These are phyloP conservation scores for Dasyprocta punctata DNA, from an alignment of 2,113 vertebrate species.

Conservation along the genomic window DNA sequence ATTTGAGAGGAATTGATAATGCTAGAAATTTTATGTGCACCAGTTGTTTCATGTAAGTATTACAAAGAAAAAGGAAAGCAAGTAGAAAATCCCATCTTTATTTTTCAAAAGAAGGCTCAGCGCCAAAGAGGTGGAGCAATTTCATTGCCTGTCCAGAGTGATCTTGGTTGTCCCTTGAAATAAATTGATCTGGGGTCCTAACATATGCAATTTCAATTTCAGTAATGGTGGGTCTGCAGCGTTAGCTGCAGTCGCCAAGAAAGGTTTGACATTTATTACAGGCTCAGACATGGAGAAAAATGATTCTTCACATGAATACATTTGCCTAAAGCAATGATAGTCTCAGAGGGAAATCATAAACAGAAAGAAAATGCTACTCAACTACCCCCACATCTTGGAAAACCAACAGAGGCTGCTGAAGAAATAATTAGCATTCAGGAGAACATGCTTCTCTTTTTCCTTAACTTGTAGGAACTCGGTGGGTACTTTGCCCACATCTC, in stretches of 20 bases:
- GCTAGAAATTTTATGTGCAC: background rate
- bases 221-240: constrained; percentile 49
- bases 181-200: constrained; percentile 60
- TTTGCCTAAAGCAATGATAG: constrained; percentile 72
- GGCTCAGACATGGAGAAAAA: constrained; percentile 67
- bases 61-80: background rate
- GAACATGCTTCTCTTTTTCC: background rate
- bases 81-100: background rate
- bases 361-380: constrained; percentile 67
- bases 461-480: background rate
- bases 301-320: constrained; percentile 73
- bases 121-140: background rate
- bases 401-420: background rate
- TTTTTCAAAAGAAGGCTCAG: constrained; percentile 52
- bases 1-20: constrained; percentile 18
- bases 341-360: constrained; percentile 67
- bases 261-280: constrained; percentile 72
- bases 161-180: constrained; percentile 60
- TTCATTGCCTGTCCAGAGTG: constrained; percentile 27
- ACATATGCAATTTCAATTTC: constrained; percentile 70
- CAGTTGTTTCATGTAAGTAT: background rate
- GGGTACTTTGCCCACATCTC: background rate
- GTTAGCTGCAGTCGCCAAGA: constrained; percentile 38
- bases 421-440: constrained; percentile 48
- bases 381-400: background rate